Evolutionary conservation across 1,140 invertebrate genomes (phyloP), one percentile per base, ranked within the genome.

Genomic region (Drosophila ananassae): DNA sequence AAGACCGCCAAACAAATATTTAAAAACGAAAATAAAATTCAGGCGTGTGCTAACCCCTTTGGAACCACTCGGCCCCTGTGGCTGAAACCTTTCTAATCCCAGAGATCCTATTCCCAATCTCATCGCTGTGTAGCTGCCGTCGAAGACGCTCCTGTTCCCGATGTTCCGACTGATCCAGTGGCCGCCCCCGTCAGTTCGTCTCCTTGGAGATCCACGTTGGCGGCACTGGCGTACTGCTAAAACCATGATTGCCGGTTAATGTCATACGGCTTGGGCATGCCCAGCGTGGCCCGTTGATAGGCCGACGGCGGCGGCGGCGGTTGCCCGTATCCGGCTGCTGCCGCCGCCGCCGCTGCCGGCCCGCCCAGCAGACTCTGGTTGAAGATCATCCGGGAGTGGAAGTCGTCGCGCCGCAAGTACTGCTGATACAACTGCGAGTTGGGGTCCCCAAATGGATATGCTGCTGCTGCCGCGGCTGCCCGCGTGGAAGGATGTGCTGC

Each of bases 221-320:
- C 83, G 72, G 89, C 74, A 73, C 78, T 85, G 82, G 90, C 90
- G 90, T 90, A 91, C 90, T 91, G 90, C 90, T 92, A 92, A 89
- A 91, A 92, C 89, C 89, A 92, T 73, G 90, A 69, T 54, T 90
- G 90, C 50, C 81, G 66, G 57, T 90, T 91, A 4, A 91, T 91
- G 79, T 95, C 95, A 74, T 95, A 95, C 6, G 94, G 94, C 80
- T 95, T 95, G 32, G 94, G 93, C 78, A 95, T 95, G 53, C 94
- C 94, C 56, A 96, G 92, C 17, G 92, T 92, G 58, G 92, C 90
- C 71, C 92, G 89, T 90, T 93, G 93, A 79, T 95, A 95, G 2
- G 93, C 93, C 0, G 94, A 91, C 0, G 95, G 94, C 80, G 93
- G 82, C 82, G 91, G 93, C 10, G 94, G 93, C 2, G 95, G 94